phyloP scores from a whole-genome alignment of 2,113 vertebrate genomes.

The Peucedramus taeniatus region DNA sequence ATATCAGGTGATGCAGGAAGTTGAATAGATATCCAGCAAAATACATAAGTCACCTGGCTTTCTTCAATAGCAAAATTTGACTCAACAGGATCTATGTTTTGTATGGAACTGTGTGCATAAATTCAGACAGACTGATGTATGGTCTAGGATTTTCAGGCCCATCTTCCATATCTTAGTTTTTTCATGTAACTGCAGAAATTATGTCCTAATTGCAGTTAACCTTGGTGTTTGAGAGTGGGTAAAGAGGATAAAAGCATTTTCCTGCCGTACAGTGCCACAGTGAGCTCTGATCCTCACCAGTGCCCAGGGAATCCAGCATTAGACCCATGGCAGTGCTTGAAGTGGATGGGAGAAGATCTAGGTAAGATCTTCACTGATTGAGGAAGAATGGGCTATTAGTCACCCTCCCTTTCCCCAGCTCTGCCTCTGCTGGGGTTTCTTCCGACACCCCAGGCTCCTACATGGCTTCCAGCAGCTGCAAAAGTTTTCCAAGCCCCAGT shows the following conservation, averaged over 20 bases:
- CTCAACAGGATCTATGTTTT: not conserved
- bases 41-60: not conserved
- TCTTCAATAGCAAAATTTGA: not conserved
- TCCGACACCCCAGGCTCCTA: not conserved
- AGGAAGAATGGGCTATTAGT: not conserved
- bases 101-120: no score
- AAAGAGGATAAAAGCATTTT: not conserved
- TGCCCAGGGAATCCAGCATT: fast-evolving
- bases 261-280: not conserved
- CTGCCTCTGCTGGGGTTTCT: not conserved
- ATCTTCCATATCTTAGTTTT: not conserved
- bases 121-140: not conserved
- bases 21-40: not conserved
- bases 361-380: not conserved
- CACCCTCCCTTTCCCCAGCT: not conserved
- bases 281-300: fast-evolving
- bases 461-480: not conserved
- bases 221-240: not conserved
- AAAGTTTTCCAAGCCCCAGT: not conserved
- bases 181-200: not conserved
- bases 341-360: not conserved
- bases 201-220: not conserved
- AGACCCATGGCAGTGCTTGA: not conserved
- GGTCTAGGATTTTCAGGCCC: not conserved
- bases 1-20: not conserved